These are phyloP conservation scores for Zaprionus kolodkinae DNA, from an alignment of 1,140 invertebrate genomes.

Conservation along the genomic window DNA sequence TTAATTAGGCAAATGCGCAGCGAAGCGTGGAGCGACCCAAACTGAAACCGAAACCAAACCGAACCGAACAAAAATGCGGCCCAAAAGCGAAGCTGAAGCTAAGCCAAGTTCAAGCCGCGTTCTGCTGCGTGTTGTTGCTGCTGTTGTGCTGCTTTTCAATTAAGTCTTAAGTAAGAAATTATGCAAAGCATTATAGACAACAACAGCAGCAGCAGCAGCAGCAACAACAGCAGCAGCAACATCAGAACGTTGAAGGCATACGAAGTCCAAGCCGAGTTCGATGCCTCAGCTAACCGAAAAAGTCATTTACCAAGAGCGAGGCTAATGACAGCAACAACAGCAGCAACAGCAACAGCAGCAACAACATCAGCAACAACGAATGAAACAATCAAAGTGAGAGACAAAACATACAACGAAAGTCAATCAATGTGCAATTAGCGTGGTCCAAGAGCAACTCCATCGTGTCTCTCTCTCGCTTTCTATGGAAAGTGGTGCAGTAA, in stretches of 20 bases:
- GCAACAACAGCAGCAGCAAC: constrained; percentile 10
- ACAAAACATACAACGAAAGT: constrained; percentile 60
- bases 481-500: constrained; percentile 74
- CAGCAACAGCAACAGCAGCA: not conserved
- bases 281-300: not conserved
- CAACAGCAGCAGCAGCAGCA: constrained; percentile 35
- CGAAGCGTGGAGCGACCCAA: constrained; percentile 65
- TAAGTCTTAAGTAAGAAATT: constrained; percentile 84
- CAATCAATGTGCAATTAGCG: constrained; percentile 76
- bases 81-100: constrained; percentile 32
- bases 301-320: constrained; percentile 21
- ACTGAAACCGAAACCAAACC: constrained; percentile 19
- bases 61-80: constrained; percentile 24
- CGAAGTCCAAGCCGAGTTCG: constrained; percentile 21
- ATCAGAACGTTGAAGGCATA: constrained; percentile 50
- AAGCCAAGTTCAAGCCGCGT: constrained; percentile 29
- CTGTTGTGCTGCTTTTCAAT: constrained; percentile 69
- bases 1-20: constrained; percentile 82
- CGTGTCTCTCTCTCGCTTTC: constrained; percentile 50
- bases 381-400: constrained; percentile 10
- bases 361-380: not conserved
- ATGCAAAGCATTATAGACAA: constrained; percentile 73
- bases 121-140: too few relatives aligned
- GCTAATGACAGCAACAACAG: constrained; percentile 10
- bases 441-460: constrained; percentile 27